phyloP scores from a whole-genome alignment of 2,113 vertebrate genomes.

The Hymenochirus boettgeri region DNA sequence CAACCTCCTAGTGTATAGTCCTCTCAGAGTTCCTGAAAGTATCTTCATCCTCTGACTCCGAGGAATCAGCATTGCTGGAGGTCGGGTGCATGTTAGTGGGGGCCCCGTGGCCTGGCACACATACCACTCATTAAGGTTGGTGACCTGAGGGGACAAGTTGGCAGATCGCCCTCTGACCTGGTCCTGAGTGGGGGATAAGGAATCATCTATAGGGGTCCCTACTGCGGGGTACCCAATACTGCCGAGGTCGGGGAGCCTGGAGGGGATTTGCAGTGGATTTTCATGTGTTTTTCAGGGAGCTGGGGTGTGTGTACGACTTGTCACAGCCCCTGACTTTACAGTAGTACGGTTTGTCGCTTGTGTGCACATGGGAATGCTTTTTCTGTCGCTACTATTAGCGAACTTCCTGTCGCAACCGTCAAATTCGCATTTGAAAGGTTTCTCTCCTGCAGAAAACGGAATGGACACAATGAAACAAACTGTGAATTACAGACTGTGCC shows the following conservation, averaged over 20 bases:
- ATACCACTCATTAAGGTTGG: conserved; percentile 97
- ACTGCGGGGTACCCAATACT: conserved; percentile 69
- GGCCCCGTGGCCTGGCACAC: conserved; percentile 84
- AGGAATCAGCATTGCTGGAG: conserved; percentile 80
- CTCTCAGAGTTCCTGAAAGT: conserved; percentile 80
- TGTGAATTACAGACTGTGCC: too few relatives aligned
- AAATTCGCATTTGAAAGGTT: conserved; percentile 95
- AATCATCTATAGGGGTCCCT: conserved; percentile 65
- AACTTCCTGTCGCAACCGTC: conserved; percentile 96
- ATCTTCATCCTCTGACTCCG: conserved; percentile 81
- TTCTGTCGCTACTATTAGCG: conserved; percentile 94
- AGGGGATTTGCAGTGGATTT: conserved; percentile 94
- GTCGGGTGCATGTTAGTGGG: conserved; percentile 82
- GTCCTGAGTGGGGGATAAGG: conserved; percentile 72
- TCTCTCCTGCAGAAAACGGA: conserved; percentile 77
- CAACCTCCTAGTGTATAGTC: conserved; percentile 75
- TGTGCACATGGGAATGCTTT: conserved; percentile 95
- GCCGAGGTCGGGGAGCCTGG: conserved; percentile 71
- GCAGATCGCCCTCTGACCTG: conserved; percentile 66
- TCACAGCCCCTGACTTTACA: conserved; percentile 93
- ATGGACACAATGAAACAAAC: not conserved
- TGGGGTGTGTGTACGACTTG: conserved; percentile 95
- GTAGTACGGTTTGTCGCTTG: conserved; percentile 96
- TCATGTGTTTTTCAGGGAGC: conserved; percentile 95
- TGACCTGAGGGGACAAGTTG: conserved; percentile 87